phyloP scores from a whole-genome alignment of 2,113 vertebrate genomes.

The Pseudois nayaur region DNA sequence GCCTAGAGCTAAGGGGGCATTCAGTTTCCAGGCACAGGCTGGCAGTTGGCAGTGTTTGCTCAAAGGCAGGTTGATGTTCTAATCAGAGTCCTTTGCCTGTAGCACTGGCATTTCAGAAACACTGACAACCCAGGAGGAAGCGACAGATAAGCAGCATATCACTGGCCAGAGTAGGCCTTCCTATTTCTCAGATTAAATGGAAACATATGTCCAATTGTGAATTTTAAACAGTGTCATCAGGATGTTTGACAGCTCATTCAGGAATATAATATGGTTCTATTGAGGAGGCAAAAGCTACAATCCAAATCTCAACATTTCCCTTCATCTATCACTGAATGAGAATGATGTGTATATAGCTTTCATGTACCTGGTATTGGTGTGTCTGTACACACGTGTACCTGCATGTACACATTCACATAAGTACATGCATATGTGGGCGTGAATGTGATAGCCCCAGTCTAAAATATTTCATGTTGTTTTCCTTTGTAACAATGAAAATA shows the following conservation, averaged over 20 bases:
- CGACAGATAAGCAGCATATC: slow-evolving; percentile 60
- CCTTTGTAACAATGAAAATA: background rate
- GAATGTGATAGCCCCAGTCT: background rate
- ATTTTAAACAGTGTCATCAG: slow-evolving; percentile 74
- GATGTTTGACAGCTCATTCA: slow-evolving; percentile 70
- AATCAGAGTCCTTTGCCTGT: background rate
- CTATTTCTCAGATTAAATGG: slow-evolving; percentile 74
- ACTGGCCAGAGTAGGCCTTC: slow-evolving; percentile 66
- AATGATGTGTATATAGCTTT: background rate
- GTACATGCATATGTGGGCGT: background rate
- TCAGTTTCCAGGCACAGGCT: background rate
- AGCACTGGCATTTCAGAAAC: slow-evolving; percentile 58
- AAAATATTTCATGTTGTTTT: background rate
- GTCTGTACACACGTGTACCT: background rate
- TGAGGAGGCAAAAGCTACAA: slow-evolving; percentile 40
- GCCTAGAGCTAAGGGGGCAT: background rate
- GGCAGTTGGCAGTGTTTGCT: background rate
- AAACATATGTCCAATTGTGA: slow-evolving; percentile 70
- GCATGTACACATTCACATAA: background rate
- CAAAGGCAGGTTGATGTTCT: background rate
- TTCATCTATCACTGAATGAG: background rate
- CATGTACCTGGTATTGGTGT: background rate
- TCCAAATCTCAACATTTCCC: slow-evolving; percentile 42
- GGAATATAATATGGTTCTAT: slow-evolving; percentile 4
- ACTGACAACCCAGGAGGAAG: slow-evolving; percentile 68